Conservation (phyloP, 2,797 vertebrate species). For the Sebastes itinus region DNA sequence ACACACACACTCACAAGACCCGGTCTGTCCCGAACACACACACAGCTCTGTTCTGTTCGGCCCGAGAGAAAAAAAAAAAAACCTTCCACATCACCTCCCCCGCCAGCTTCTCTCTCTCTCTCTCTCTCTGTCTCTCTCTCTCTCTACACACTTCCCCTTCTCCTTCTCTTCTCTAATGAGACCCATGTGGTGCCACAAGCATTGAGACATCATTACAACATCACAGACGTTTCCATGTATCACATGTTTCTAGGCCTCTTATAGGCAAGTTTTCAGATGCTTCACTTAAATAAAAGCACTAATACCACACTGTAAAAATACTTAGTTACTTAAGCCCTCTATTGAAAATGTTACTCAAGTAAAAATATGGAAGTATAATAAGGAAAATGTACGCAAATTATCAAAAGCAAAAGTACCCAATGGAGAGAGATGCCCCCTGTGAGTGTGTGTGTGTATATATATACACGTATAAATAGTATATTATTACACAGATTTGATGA, state of each 20-base stretch:
- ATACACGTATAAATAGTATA: too few relatives aligned
- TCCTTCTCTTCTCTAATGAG: constrained; percentile 49
- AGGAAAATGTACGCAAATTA: too few relatives aligned
- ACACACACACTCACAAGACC: constrained; percentile 53
- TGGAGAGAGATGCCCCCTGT: background rate
- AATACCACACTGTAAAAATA: background rate
- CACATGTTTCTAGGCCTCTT: background rate
- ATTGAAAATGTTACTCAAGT: background rate
- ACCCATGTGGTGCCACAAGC: constrained; percentile 66
- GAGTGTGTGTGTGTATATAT: background rate
- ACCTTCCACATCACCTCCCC: background rate
- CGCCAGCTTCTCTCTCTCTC: background rate
- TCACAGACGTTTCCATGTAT: constrained; percentile 1
- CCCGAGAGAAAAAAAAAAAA: background rate
- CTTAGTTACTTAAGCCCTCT: background rate
- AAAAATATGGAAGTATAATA: too few relatives aligned
- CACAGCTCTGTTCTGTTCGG: constrained; percentile 64
- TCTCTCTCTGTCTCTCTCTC: constrained; percentile 1
- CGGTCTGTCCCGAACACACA: constrained; percentile 70
- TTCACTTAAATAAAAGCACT: background rate
- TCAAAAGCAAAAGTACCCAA: background rate
- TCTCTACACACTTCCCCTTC: background rate
- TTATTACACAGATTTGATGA: too few relatives aligned
- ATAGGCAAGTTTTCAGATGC: background rate
- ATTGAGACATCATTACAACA: constrained; percentile 20